Evolutionary conservation across 2,113 vertebrate genomes (phyloP), one percentile per base, ranked within the genome.

Genomic region (Prolemur simus): DNA sequence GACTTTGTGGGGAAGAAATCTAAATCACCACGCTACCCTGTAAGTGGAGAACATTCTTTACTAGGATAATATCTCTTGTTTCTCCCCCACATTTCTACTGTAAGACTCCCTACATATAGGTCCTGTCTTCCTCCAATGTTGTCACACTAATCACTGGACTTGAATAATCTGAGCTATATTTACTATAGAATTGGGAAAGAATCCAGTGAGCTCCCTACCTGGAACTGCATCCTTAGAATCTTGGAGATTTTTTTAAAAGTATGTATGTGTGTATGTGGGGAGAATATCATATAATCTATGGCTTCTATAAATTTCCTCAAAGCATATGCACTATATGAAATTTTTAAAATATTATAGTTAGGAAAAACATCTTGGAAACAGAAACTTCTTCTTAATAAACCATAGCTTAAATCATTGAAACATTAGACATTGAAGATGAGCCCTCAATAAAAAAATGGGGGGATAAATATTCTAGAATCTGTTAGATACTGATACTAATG

Each of bases 261-360:
- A 6, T 1, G 0, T 73, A 10, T n/a, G 9, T 25, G 13, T 56
- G 6, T 37, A 23, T 21, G 3, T n/a, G 0, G 3, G 8, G 15
- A 5, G 1, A 0, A 8, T 17, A 1, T 54, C 14, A 45, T 34
- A 0, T 34, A 37, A 69, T 78, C 37, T 63, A 56, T 78, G 78
- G 32, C 69, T 92, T 88, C 25, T 63, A 80, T 32, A 83, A 49
- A 21, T 71, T 39, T 84, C 18, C 27, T 83, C 47, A n/a, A 32
- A 39, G 21, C 52, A 32, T 84, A 47, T n/a, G 13, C 85, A 56
- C 12, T 42, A 20, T 42, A 6, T 27, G 66, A 90, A 45, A 74
- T 86, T 95, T 52, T 89, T 80, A 15, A 47, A 47, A 78, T 3
- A 21, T 93, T 14, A n/a, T 47, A 45, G 13, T 29, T 37, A 52